Base-by-base conservation (phyloP, 2,797 vertebrate species). In the Crossoptilon crossoptilon region DNA sequence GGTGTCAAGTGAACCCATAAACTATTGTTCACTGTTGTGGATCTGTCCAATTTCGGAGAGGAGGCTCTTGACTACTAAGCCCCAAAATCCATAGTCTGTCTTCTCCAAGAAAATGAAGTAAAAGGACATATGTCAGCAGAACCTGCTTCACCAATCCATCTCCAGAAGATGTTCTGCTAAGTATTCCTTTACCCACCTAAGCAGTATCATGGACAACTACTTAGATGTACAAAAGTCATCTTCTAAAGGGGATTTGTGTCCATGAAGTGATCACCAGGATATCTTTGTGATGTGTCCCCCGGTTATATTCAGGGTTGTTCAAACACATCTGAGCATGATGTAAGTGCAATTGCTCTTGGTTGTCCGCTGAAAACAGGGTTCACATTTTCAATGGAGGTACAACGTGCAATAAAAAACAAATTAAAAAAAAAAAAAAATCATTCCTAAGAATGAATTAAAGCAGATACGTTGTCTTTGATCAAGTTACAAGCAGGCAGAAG, bases 401-500 rank as follows among this genome's bases (percentile, higher is more conserved):
- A 90, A 84, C 86, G 77, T 63, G 85, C 96, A 96, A 94, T 93
- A 95, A 87, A 46, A 14, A 17, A 63, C 37, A 23, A 51, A 51
- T 26, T 14, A 35, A 35, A 35, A 37, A 37, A 37, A 12, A 73
- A 49, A 27, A 43, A 37, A 39, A 66, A 10, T 23, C 55, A 87
- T 70, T 7, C 26, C 83, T 95, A 81, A 73, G 46, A 94, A 76
- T 90, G 95, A 94, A 96, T 96, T 95, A 95, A 91, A 96, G 74
- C 84, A 94, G 93, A 91, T 93, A 92, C 1, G 2, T 83, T 81
- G 86, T 69, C 94, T 96, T 93, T 94, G 96, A 95, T 97, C 92
- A 91, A 66, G 91, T 96, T 96, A 94, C 95, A 93, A 88, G 87
- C 82, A 44, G 64, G 82, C 93, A 94, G 87, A 91, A 96, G 87